Percentiles rank a stretch among this genome's conserved stretches.
These are phyloP conservation scores for Etia nguti DNA, from an alignment of 2,113 vertebrate species.

Conservation along the genomic window DNA sequence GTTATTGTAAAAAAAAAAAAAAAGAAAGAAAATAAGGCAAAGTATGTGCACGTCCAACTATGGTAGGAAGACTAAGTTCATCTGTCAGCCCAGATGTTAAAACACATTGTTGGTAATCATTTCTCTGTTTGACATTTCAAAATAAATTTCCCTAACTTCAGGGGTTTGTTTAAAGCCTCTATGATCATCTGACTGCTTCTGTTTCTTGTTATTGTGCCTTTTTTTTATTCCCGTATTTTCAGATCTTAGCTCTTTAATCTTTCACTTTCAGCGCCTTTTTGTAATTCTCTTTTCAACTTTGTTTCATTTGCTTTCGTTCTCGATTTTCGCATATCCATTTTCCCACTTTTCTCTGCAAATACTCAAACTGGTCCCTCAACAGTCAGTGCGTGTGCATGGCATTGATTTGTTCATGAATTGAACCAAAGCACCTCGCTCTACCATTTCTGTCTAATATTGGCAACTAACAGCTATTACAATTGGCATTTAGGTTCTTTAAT, in stretches of 20 bases:
- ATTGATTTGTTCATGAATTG: constrained; percentile 36
- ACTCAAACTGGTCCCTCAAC: neutral
- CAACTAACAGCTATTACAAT: constrained; percentile 17
- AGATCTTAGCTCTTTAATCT: neutral
- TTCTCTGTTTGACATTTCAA: neutral
- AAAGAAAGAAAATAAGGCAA: neutral
- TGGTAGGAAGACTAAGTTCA: neutral
- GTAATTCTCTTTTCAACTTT: neutral
- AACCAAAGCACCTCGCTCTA: neutral
- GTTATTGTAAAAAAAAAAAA: neutral
- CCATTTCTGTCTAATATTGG: constrained; percentile 9
- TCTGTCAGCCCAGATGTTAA: neutral
- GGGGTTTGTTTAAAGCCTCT: neutral
- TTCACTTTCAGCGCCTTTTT: neutral
- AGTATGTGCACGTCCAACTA: neutral
- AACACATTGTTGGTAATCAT: neutral
- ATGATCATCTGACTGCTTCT: neutral
- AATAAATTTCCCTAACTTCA: neutral
- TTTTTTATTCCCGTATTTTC: neutral
- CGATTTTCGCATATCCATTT: neutral
- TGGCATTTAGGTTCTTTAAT: constrained; percentile 48
- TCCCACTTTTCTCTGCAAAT: neutral
- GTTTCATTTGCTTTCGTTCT: neutral
- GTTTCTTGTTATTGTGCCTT: neutral
- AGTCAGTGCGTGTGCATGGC: neutral